These are phyloP conservation scores for Etheostoma spectabile DNA, from an alignment of 2,113 vertebrate species.

Conservation along the genomic window DNA sequence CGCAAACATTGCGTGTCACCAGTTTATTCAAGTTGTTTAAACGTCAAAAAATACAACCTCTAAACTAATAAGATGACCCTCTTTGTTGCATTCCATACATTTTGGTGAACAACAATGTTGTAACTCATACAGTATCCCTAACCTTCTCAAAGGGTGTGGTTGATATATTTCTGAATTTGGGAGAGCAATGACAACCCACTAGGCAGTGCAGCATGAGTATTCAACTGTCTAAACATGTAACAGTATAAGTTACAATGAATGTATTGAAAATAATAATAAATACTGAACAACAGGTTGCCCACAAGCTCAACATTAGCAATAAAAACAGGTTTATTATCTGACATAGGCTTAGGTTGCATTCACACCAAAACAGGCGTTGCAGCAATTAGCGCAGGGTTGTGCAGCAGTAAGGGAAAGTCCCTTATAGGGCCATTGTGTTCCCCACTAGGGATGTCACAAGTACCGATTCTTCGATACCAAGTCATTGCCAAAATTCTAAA, in stretches of 20 bases:
- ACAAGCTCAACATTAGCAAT: slow-evolving; percentile 13
- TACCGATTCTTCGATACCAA: no score
- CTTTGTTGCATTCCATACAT: slow-evolving; percentile 13
- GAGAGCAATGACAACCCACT: neutral
- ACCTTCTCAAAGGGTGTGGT: neutral
- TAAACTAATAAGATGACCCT: neutral
- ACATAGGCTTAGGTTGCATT: slow-evolving; percentile 44
- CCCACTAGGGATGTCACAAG: no score
- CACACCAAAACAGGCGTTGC: no score
- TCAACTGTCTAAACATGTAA: slow-evolving; percentile 1
- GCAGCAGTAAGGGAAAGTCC: no score
- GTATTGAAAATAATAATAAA: slow-evolving; percentile 18
- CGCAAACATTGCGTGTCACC: slow-evolving; percentile 18
- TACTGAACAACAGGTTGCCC: neutral
- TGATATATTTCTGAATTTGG: slow-evolving; percentile 11
- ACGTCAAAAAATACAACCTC: slow-evolving; percentile 7
- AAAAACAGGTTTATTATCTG: slow-evolving; percentile 29
- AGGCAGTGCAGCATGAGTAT: slow-evolving; percentile 11
- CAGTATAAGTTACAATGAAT: neutral
- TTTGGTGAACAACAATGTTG: neutral
- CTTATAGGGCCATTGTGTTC: no score
- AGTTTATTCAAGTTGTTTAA: slow-evolving; percentile 51
- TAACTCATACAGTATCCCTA: neutral
- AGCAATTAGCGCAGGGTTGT: no score
- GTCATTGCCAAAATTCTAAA: no score